phyloP scores from a whole-genome alignment of 2,888 invertebrate genomes.

The Pachydiplax longipennis region DNA sequence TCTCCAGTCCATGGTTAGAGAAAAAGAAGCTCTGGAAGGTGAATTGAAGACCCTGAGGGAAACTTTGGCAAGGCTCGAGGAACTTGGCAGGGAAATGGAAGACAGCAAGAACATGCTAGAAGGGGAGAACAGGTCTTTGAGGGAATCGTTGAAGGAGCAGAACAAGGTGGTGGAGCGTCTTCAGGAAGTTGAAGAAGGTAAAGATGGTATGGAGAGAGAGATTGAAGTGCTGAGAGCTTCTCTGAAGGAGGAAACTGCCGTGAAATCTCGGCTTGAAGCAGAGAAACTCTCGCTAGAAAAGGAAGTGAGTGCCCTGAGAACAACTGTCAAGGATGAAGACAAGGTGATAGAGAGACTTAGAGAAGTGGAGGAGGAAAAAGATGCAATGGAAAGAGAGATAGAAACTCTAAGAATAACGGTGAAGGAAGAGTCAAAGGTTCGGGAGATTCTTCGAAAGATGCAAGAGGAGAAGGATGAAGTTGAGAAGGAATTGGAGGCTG shows the following conservation, averaged over 20 bases:
- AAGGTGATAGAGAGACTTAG: conserved; percentile 14
- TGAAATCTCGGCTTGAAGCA: neutral
- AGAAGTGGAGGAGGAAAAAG: conserved; percentile 33
- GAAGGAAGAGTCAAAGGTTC: neutral
- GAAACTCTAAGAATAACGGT: neutral
- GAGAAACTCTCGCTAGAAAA: neutral
- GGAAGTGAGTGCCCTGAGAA: neutral
- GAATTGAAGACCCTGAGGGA: neutral
- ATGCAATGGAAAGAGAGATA: conserved; percentile 17
- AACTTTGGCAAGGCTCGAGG: neutral
- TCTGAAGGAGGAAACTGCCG: conserved; percentile 48
- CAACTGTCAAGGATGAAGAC: conserved; percentile 24
- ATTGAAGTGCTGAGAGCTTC: conserved; percentile 53
- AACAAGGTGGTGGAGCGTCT: conserved; percentile 26
- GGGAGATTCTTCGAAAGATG: neutral
- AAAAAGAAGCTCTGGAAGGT: neutral
- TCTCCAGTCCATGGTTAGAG: neutral
- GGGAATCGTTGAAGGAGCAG: conserved; percentile 29
- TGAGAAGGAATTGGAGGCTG: neutral
- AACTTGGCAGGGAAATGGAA: neutral
- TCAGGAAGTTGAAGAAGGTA: conserved; percentile 54
- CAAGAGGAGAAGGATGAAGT: neutral
- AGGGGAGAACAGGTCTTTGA: conserved; percentile 1
- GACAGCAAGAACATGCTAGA: neutral
- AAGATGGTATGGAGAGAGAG: conserved; percentile 57